Base-by-base conservation (phyloP, 1,140 invertebrate species). In the Halictus rubicundus region DNA sequence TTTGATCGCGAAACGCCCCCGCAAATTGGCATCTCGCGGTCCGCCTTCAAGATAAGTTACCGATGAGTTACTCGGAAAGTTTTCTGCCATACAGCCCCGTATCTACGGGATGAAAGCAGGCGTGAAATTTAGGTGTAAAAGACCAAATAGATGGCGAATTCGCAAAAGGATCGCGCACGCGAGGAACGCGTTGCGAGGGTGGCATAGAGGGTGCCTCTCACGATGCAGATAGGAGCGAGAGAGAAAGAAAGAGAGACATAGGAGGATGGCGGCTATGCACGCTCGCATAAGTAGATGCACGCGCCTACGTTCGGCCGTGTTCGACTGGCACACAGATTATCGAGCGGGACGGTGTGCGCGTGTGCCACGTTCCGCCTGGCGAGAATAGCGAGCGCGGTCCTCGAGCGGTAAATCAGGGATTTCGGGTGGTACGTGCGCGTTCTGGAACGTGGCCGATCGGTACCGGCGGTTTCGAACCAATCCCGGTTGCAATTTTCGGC, bases 331-430 rank as follows among this genome's bases (percentile, higher is more conserved):
- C 81, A 32, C 65, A 54, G 52, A 64, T 73, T 65, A 73, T 68
- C 70, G 37, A 60, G 19, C 42, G 16, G 69, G 42, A 10, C n/a
- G 64, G n/a, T 60, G 71, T 63, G 39, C 14, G 78, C 63, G 59
- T 64, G 65, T 10, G 46, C 72, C 49, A 80, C 77, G 68, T 65
- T 80, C 60, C 65, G 69, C 68, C 42, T 16, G 37, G 66, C 25
- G 78, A 78, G 83, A 85, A 85, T 80, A 81, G 82, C 59, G 80
- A 81, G 65, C 72, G 74, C 49, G 78, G 78, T 66, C 72, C 79
- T 80, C 76, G 72, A 76, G 77, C 78, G 71, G 80, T 83, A 86
- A 86, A 86, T 86, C 85, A 85, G 77, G 83, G 80, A 86, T 86
- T 86, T 85, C 77, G 82, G 65, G 60, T 37, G 78, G 39, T 85